Evolutionary conservation across 2,888 invertebrate species (phyloP).

Genomic region (Galerucella nymphaeae): DNA sequence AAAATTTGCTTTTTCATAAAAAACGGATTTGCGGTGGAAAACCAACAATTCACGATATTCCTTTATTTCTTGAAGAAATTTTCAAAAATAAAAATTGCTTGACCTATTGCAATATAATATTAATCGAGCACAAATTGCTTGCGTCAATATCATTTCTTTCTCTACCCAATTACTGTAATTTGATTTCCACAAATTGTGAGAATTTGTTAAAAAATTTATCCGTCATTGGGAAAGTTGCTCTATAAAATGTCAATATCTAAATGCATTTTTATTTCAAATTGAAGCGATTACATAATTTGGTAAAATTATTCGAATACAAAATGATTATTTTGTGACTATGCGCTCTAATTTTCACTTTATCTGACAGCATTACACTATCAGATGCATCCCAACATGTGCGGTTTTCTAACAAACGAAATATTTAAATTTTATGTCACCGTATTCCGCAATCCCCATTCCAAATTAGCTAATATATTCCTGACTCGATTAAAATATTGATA

Average conservation of each 20-base stretch:
- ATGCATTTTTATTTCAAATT: background rate
- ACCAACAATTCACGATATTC: background rate
- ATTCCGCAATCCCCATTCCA: conserved; percentile 12
- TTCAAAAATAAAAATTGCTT: background rate
- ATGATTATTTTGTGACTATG: background rate
- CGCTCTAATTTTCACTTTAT: conserved; percentile 13
- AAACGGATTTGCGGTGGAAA: conserved; percentile 14
- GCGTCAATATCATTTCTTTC: conserved; percentile 14
- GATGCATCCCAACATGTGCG: conserved; percentile 21
- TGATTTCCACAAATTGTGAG: conserved; percentile 5
- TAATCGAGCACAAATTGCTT: conserved; percentile 5
- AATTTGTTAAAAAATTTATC: conserved; percentile 3
- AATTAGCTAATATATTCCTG: conserved; percentile 25
- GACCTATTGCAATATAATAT: conserved; percentile 11
- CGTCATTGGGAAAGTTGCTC: background rate
- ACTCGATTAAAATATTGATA: background rate
- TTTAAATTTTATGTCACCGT: conserved; percentile 41
- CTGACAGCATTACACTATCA: conserved; percentile 27
- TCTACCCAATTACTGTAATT: conserved; percentile 15
- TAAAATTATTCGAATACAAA: background rate
- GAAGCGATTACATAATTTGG: background rate
- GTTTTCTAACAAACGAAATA: conserved; percentile 27
- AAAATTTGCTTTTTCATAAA: conserved; percentile 28
- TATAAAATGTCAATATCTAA: background rate
- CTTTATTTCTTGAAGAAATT: background rate